Conservation (phyloP, 2,113 vertebrate species). For the Bos indicus region DNA sequence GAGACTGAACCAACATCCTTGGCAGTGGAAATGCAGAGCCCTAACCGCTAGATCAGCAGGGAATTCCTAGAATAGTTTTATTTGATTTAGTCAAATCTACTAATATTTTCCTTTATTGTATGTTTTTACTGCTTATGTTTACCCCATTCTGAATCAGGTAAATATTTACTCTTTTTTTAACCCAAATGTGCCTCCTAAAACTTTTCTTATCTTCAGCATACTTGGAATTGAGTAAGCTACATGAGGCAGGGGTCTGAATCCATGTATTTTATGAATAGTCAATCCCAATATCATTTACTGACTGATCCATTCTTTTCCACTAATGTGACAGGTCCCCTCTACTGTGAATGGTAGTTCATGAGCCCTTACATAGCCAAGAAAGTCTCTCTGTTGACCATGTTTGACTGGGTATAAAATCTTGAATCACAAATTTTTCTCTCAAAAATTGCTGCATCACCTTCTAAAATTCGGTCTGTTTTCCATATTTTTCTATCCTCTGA, state of each 20-base stretch:
- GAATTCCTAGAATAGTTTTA: neutral
- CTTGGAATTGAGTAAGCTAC: neutral
- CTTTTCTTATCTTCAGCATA: neutral
- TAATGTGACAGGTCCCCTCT: neutral
- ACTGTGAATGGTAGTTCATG: neutral
- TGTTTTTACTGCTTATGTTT: neutral
- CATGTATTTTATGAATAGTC: neutral
- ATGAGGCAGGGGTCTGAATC: neutral
- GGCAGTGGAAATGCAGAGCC: neutral
- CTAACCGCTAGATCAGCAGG: neutral
- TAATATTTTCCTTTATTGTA: neutral
- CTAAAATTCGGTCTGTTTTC: neutral
- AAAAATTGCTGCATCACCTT: neutral
- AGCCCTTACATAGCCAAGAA: neutral
- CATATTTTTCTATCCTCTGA: neutral
- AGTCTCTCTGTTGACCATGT: neutral
- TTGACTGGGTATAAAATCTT: neutral
- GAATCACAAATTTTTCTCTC: neutral
- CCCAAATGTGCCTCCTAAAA: neutral
- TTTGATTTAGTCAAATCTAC: neutral
- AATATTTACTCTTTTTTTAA: neutral
- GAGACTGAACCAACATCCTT: neutral
- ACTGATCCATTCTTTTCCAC: neutral
- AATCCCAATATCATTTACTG: neutral
- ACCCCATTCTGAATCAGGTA: neutral